Base-by-base conservation (phyloP, 1,140 invertebrate genomes). In the Ips nitidus region DNA sequence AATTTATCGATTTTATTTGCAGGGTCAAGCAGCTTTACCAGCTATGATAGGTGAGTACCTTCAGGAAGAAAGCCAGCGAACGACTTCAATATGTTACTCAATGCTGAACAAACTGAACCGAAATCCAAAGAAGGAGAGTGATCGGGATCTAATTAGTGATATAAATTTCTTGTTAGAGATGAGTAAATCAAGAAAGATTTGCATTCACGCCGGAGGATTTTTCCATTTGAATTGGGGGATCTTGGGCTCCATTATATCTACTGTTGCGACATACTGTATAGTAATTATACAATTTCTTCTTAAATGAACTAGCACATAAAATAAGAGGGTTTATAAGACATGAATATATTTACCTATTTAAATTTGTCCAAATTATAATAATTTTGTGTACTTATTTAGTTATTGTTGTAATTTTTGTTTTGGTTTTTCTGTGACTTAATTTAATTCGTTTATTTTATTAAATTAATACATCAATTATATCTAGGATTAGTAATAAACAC, bases 181-280 rank as follows among this genome's bases (percentile, higher is more conserved):
- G 58, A 43, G 42, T 38, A 69, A 61, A 55, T 53, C 57, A 3
- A 58, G 58, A 37, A 69, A 60, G 38, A 41, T 61, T 3, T 8
- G 47, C 3, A 36, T 69, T 4, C 50, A 61, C 55, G 66, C 66
- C 37, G 66, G 66, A 53, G 66, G 66, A 41, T 69, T 69, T 50
- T 69, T 69, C 39, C 7, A 41, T 7, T 37, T 59, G 37, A 59
- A 59, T 59, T 59, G 56, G 56, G 40, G 56, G 7, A 59, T 41
- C 41, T 41, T 41, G 56, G 56, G 56, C 2, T 59, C 56, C 2
- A 40, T 59, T 36, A 38, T 7, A 41, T 59, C 39, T 8, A 42
- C 57, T 42, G 57, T 42, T 41, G 41, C 39, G 5, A 59, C 57
- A 1, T 55, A 55, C 37, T 55, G 8, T 55, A 55, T 55, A 36